Evolutionary conservation across 1,140 invertebrate species (phyloP).

Genomic region (Rhizoglyphus robini): DNA sequence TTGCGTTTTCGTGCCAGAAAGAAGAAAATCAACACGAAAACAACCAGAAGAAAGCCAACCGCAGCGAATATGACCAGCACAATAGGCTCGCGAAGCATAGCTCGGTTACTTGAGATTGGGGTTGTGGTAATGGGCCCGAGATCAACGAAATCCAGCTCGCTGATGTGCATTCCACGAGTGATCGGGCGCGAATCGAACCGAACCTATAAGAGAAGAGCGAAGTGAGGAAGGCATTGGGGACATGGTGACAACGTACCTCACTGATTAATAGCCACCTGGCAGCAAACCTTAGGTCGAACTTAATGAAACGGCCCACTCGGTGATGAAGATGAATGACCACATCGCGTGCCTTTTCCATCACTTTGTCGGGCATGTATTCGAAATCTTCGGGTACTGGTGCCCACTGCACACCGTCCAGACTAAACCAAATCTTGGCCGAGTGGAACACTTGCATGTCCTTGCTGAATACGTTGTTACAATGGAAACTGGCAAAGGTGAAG

Average conservation of each 20-base stretch:
- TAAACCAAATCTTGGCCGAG: conserved; percentile 61
- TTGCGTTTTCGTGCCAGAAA: conserved; percentile 5
- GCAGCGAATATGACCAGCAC: not conserved
- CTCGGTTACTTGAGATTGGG: not conserved
- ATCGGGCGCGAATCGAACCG: not conserved
- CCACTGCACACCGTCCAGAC: conserved; percentile 56
- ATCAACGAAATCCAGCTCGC: not conserved
- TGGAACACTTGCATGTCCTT: conserved; percentile 60
- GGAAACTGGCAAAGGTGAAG: conserved; percentile 66
- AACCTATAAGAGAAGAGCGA: not conserved
- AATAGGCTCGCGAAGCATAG: not conserved
- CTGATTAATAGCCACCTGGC: conserved; percentile 76
- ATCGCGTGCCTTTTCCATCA: conserved; percentile 65
- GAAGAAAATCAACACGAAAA: not conserved
- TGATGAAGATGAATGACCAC: conserved; percentile 69
- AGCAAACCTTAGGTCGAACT: conserved; percentile 62
- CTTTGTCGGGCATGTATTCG: conserved; percentile 57
- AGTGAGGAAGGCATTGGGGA: not conserved
- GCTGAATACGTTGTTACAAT: conserved; percentile 54
- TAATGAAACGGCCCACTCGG: conserved; percentile 63
- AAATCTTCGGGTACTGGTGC: conserved; percentile 12
- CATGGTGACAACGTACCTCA: conserved; percentile 47
- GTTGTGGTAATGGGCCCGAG: conserved; percentile 7
- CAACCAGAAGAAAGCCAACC: not conserved
- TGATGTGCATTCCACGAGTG: not conserved